These are phyloP conservation scores for Cenopis cana DNA, from an alignment of 2,888 invertebrate genomes.

Conservation along the genomic window DNA sequence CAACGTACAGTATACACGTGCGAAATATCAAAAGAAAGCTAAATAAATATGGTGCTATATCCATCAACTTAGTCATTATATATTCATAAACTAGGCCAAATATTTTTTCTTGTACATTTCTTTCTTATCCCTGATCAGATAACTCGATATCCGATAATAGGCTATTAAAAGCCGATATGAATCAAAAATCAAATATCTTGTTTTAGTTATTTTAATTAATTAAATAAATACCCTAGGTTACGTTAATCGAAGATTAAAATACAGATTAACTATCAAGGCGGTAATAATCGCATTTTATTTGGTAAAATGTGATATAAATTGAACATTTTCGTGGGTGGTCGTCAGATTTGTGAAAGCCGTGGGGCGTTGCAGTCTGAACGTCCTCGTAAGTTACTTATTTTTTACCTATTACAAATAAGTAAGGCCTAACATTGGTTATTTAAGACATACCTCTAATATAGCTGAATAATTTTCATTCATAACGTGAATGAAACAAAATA, in stretches of 20 bases:
- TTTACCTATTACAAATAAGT: not conserved
- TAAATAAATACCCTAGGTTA: not conserved
- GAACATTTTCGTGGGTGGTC: conserved; percentile 26
- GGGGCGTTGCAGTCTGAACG: not conserved
- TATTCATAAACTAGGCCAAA: no score
- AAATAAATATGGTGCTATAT: no score
- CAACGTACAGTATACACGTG: no score
- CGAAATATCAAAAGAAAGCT: no score
- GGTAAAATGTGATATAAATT: conserved; percentile 35
- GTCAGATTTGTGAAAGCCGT: conserved; percentile 30
- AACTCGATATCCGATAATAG: not conserved
- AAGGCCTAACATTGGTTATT: no score
- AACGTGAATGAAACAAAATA: no score
- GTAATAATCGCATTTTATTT: no score
- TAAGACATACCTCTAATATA: no score
- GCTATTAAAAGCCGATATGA: not conserved
- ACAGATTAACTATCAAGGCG: not conserved
- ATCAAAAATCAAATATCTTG: not conserved
- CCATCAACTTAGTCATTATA: no score
- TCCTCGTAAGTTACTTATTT: conserved; percentile 17
- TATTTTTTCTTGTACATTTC: not conserved
- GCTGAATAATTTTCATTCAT: no score
- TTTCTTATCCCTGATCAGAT: not conserved
- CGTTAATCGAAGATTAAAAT: conserved; percentile 11
- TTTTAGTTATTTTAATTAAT: not conserved